phyloP scores from a whole-genome alignment of 2,888 invertebrate genomes.

The Eupithecia pulchellata region DNA sequence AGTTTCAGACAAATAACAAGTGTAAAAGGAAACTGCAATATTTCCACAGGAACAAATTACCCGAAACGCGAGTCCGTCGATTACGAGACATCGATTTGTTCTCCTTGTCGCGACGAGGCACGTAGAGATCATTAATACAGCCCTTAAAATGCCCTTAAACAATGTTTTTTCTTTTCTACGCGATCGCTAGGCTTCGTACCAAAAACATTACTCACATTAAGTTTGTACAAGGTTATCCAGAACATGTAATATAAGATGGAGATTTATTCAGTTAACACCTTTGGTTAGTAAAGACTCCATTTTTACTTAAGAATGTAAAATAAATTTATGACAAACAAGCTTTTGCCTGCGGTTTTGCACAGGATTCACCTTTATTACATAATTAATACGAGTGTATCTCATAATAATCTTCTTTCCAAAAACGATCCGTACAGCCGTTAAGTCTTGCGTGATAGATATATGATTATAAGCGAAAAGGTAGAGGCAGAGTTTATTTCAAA shows the following conservation, averaged over 20 bases:
- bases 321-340: not conserved
- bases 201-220: constrained; percentile 41
- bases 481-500: not conserved
- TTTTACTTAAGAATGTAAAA: not conserved
- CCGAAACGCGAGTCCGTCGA: constrained; percentile 61
- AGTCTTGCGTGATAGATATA: not conserved
- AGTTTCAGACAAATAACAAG: constrained; percentile 42
- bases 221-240: constrained; percentile 2
- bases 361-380: not conserved
- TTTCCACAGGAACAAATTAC: constrained; percentile 62
- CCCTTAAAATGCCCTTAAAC: constrained; percentile 56
- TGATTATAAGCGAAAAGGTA: not conserved
- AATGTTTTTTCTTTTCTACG: constrained; percentile 57
- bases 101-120: constrained; percentile 60
- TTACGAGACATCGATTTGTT: constrained; percentile 72
- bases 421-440: not conserved
- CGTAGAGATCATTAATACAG: constrained; percentile 67
- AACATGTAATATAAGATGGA: not conserved
- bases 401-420: not conserved
- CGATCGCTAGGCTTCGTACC: constrained; percentile 41
- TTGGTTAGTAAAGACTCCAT: not conserved
- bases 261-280: not conserved
- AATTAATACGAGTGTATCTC: too few relatives aligned
- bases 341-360: not conserved
- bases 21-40: constrained; percentile 52